Evolutionary conservation across 2,888 invertebrate genomes (phyloP), one percentile per base, ranked within the genome.

Genomic region (Clunio marinus): DNA sequence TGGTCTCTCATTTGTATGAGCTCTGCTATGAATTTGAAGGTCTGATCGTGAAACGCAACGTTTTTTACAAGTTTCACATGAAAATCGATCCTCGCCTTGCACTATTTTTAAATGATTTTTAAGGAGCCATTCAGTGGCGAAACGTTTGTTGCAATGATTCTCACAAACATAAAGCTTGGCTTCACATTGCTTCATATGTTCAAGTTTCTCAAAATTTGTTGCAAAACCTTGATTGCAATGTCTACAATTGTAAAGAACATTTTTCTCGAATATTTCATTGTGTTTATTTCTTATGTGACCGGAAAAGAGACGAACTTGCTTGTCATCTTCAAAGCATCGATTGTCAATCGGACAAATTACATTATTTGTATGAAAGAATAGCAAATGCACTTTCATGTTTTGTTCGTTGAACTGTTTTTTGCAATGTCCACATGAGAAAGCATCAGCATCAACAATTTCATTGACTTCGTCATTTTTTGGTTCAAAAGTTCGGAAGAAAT

Each of bases 171-270:
- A 66, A 8, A 32, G 17, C 22, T 66, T 66, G 7, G 27, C 7
- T n/a, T 35, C 55, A n/a, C 66, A 66, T 0, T 55, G n/a, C 24
- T 66, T 66, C 66, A 66, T 66, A 32, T 66, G 66, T 1, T 51
- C 51, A 10, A 66, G 28, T 15, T 55, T 51, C 7, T 66, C 66
- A 17, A 55, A 66, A 8, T n/a, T n/a, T 8, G 51, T 15, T 20
- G 25, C 10, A 25, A 66, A 66, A 1, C 20, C 17, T 13, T 17
- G 10, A 4, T 28, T 55, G 20, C 66, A 66, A 20, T 25, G 28
- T 28, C 20, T 45, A 3, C 66, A 66, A 1, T 13, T n/a, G n/a
- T 32, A 66, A 2, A 25, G 15, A 1, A 32, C 46, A 1, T 7
- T 32, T 17, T n/a, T 28, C 2, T 51, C 22, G 22, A 66, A 66